A percentile compares a stretch with the other conserved stretches of the same genome.
phyloP scores from a whole-genome alignment of 2,797 vertebrate genomes.

The Hemitrygon akajei region DNA sequence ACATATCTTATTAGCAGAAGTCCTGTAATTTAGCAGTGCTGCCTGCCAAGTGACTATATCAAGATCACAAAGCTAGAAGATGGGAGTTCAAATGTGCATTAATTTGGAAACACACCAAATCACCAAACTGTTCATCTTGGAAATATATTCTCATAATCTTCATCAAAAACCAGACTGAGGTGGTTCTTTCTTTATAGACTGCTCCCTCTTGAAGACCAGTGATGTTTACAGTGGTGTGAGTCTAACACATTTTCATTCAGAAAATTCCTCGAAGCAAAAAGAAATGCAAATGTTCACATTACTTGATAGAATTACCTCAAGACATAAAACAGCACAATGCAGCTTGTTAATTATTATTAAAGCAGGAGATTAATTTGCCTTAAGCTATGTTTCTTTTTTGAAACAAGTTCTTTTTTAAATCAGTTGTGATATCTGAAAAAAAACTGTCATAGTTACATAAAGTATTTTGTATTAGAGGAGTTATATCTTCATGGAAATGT shows the following conservation, averaged over 20 bases:
- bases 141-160: background rate
- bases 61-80: background rate
- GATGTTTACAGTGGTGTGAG: background rate
- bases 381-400: background rate
- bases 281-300: slow-evolving; percentile 9
- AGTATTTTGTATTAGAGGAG: background rate
- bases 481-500: background rate
- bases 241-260: slow-evolving; percentile 23
- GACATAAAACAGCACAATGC: background rate
- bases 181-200: background rate
- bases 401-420: background rate
- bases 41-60: background rate
- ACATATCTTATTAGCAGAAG: background rate
- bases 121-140: background rate
- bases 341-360: background rate
- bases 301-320: slow-evolving; percentile 24
- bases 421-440: background rate
- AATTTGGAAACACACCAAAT: background rate
- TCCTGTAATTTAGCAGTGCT: background rate
- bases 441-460: background rate
- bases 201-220: background rate
- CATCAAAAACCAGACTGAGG: background rate
- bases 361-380: background rate
- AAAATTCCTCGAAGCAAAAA: slow-evolving; percentile 34
- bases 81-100: background rate